Base-by-base conservation (phyloP, 2,888 invertebrate species). In the Pammene fasciana region DNA sequence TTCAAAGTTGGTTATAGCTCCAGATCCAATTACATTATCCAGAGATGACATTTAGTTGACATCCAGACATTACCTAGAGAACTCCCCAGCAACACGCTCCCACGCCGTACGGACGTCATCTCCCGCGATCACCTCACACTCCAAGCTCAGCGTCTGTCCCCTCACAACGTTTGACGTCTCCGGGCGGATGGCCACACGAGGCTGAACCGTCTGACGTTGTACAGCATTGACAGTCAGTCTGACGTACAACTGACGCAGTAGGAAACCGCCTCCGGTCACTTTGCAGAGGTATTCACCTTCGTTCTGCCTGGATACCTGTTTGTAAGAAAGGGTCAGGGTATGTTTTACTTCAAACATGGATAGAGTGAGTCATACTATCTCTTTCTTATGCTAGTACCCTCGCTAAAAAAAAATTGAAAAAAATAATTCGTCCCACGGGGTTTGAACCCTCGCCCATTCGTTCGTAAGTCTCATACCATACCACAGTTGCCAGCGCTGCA, bases 271-370 rank as follows among this genome's bases (percentile, higher is more conserved):
- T 9, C 59, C 34, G n/a, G 45, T 45, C 14, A 59, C 59, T 8
- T 9, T 59, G 14, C 59, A 59, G n/a, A 59, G 34, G 14, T 59
- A 59, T 26, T 59, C 59, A 14, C 45, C 59, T 4, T 26, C 45
- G 9, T 34, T 11, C 5, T 59, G 45, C 10, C n/a, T n/a, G 34
- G 14, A 34, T 10, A 34, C 45, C 59, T 59, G 14, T 45, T 34
- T 4, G 10, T 8, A 11, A 43, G n/a, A 57, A n/a, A n/a, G n/a
- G n/a, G n/a, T n/a, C n/a, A n/a, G n/a, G n/a, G n/a, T n/a, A n/a
- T n/a, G n/a, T n/a, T n/a, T n/a, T n/a, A n/a, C n/a, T n/a, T n/a
- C n/a, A n/a, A n/a, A n/a, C n/a, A n/a, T n/a, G n/a, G n/a, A n/a
- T n/a, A n/a, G n/a, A n/a, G n/a, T n/a, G n/a, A n/a, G n/a, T n/a